These are phyloP conservation scores for Diarsia brunnea DNA, from an alignment of 2,888 invertebrate genomes.

Conservation along the genomic window DNA sequence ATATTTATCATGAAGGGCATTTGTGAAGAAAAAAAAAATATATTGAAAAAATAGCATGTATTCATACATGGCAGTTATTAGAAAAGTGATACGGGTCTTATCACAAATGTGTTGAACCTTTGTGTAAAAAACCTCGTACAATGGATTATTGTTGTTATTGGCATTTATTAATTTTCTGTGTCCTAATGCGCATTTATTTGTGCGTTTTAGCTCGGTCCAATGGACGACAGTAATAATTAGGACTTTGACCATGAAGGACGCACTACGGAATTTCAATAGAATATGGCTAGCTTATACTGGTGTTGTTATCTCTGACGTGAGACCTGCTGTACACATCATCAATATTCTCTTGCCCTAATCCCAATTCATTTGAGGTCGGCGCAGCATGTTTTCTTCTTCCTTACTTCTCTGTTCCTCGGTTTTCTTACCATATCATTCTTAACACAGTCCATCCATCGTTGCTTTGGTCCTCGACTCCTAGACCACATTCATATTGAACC, in stretches of 20 bases:
- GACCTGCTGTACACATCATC: not conserved
- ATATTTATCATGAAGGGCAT: not conserved
- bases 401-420: too few relatives aligned
- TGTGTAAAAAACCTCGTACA: not conserved
- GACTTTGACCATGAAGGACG: too few relatives aligned
- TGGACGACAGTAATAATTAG: too few relatives aligned
- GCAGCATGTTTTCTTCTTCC: too few relatives aligned
- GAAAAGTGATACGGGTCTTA: conserved; percentile 4
- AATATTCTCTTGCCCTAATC: too few relatives aligned
- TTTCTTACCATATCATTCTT: too few relatives aligned
- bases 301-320: not conserved
- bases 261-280: too few relatives aligned
- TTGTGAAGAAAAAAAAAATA: not conserved
- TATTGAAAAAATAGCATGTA: not conserved
- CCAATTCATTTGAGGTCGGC: too few relatives aligned
- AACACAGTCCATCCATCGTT: too few relatives aligned
- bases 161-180: not conserved
- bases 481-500: too few relatives aligned
- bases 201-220: not conserved
- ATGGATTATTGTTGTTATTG: not conserved
- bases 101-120: not conserved
- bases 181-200: not conserved
- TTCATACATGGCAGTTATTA: not conserved
- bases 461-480: too few relatives aligned
- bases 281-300: too few relatives aligned